Base-by-base conservation (phyloP, 64 coral and sea anemone genomes). In the Actinia equina region DNA sequence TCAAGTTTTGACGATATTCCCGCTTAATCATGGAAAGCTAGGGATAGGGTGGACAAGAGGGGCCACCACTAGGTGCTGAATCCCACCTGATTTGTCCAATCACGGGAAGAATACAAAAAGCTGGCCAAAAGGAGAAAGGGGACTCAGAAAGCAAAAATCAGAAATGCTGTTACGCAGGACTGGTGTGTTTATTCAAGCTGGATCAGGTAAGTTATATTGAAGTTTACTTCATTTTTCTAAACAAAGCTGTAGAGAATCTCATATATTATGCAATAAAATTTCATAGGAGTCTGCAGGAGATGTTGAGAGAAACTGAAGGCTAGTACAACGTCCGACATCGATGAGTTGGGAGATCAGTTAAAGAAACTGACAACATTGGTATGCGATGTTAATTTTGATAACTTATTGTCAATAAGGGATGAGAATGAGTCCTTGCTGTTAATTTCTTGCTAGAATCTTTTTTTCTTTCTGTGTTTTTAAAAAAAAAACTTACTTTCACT, bases 231-330 rank as follows among this genome's bases (percentile, higher is more conserved):
- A 37, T 37, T 37, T 37, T 37, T 37, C 30, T 37, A 37, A 37
- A 37, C 30, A 37, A 37, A 37, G 30, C 30, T 37, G 30, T 37
- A 37, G 30, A 37, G 30, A 37, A 37, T 37, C 30, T 37, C 30
- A 37, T 37, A 37, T 37, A 37, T 37, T 84, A 17, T 59, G 53
- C 6, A 84, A 84, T 22, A 37, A 37, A 37, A 37, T 37, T 37
- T 37, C 30, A 19, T 83, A 93, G 86, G 86, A 88, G 43, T 93
- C 85, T 93, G 91, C 86, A 93, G 86, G 83, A 71, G 77, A 87
- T 92, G 86, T n/a, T 56, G 85, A 87, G 57, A 87, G 57, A 82
- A 83, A 88, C 53, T 88, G 86, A 93, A 88, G 44, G 19, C 22
- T 59, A 88, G 53, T 6, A 55, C 30, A 37, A 37, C 30, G n/a